Conservation (phyloP, 2,888 invertebrate genomes). For the Stenodema calcarata region DNA sequence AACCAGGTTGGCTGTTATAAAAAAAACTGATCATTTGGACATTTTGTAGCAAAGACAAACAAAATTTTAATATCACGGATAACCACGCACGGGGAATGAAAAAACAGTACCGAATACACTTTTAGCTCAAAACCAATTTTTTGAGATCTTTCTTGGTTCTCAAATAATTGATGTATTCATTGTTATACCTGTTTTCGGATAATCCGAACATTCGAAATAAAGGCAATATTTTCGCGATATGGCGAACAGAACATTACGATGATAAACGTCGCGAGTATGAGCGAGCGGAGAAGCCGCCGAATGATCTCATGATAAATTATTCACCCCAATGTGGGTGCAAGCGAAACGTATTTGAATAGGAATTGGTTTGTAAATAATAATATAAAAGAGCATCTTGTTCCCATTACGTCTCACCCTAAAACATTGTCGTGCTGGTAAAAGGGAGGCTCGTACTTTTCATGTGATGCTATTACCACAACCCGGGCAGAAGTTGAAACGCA, state of each 20-base stretch:
- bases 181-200: no score
- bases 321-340: not conserved
- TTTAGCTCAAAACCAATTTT: no score
- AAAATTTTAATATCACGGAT: no score
- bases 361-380: conserved; percentile 2
- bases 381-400: not conserved
- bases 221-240: not conserved
- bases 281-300: not conserved
- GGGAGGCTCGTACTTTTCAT: not conserved
- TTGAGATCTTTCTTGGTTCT: no score
- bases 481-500: no score
- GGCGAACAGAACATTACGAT: not conserved
- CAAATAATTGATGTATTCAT: no score
- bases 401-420: not conserved
- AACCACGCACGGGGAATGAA: no score
- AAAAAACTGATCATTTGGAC: no score
- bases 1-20: no score
- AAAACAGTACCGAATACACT: no score
- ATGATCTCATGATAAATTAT: not conserved
- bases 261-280: not conserved
- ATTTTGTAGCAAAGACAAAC: no score
- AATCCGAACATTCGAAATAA: no score
- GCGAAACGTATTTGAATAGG: not conserved
- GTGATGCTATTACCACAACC: not conserved
- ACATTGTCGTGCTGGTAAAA: not conserved